Evolutionary conservation across 2,888 invertebrate genomes (phyloP), one percentile per base, ranked within the genome.

Genomic region (Stegana nigrithorax): DNA sequence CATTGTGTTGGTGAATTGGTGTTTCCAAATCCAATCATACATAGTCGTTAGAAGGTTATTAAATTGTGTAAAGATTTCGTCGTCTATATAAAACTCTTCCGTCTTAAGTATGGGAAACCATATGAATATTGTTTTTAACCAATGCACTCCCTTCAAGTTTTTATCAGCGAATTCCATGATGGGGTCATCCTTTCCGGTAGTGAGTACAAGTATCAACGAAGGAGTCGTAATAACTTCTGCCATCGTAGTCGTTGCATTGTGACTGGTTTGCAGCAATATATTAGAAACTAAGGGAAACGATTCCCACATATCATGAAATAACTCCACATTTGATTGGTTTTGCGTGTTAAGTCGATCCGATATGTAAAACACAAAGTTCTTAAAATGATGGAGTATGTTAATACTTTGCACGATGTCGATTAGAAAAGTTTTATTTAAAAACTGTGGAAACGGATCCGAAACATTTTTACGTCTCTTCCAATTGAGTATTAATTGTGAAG

Each of bases 331-430:
- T 0, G 47, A 59, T 1, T 63, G 60, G n/a, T 67, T 60, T 10
- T 64, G 68, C 1, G 68, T 17, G n/a, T 69, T 60, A n/a, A 82
- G 55, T 8, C 67, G 47, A 32, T 79, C 74, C 42, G 83, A 78
- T 58, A 82, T 67, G 45, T 73, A 81, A n/a, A 83, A 75, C 0
- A 81, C 66, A 12, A 79, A 71, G 56, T 78, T 83, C 50, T 70
- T 71, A 17, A 82, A 82, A 3, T 67, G 59, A 45, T 74, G 70
- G 10, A 68, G 17, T 4, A 66, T 56, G 42, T 78, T 59, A 17
- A 81, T 59, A 12, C 65, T 62, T 1, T 29, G 42, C 14, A 81
- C 29, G 5, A 81, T 26, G 2, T 77, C 61, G 2, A 81, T 59
- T 0, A 79, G 55, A 27, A 81, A 74, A 0, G 55, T 63, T 4